phyloP scores from a whole-genome alignment of 2,888 invertebrate genomes.

The Cataglyphis albicans region DNA sequence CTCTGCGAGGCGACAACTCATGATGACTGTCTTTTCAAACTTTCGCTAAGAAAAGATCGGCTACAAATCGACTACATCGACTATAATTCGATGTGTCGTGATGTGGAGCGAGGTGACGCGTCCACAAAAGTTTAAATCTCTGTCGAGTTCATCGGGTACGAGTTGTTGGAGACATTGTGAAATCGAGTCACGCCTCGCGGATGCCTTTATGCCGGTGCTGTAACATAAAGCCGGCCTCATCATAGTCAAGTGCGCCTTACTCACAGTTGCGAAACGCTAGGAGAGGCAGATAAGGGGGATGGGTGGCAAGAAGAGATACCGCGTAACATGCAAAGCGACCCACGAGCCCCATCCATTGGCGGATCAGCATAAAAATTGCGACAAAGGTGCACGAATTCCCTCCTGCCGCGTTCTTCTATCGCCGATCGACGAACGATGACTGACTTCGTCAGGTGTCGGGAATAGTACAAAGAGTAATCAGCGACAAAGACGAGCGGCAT shows the following conservation, averaged over 20 bases:
- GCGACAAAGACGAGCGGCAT: constrained; percentile 25
- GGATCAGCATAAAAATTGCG: constrained; percentile 68
- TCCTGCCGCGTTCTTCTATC: background rate
- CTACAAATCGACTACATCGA: background rate
- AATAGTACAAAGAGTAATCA: constrained; percentile 56
- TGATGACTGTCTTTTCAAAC: background rate
- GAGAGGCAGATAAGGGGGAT: background rate
- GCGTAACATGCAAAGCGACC: constrained; percentile 65
- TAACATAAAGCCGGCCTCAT: constrained; percentile 63
- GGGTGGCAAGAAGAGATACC: constrained; percentile 46
- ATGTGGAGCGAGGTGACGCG: background rate
- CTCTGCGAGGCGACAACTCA: background rate
- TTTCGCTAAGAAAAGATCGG: background rate
- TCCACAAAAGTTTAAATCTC: constrained; percentile 45
- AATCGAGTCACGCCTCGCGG: constrained; percentile 63
- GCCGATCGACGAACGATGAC: constrained; percentile 19
- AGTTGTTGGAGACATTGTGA: constrained; percentile 34
- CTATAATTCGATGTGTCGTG: constrained; percentile 2
- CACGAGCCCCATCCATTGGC: constrained; percentile 58
- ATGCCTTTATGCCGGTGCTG: constrained; percentile 57
- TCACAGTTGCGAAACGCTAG: constrained; percentile 45
- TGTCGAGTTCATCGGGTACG: constrained; percentile 28
- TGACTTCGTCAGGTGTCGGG: constrained; percentile 31
- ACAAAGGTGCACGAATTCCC: constrained; percentile 52
- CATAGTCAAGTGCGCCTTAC: constrained; percentile 51